A percentile compares a stretch with the other conserved stretches of the same genome.
phyloP scores from a whole-genome alignment of 2,888 invertebrate genomes.

The Microctonus brassicae region DNA sequence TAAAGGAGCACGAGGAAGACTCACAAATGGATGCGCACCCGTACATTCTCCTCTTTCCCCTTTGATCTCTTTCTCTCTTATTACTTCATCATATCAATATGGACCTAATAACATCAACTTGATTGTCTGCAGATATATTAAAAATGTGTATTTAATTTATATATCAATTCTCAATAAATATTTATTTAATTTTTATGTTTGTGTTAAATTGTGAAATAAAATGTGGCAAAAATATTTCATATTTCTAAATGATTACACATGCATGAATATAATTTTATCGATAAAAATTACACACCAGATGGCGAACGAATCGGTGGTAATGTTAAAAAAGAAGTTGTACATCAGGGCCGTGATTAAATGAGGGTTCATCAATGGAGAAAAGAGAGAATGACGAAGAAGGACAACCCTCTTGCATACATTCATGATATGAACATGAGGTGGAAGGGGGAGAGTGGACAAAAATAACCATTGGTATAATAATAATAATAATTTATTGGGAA shows the following conservation, averaged over 20 bases:
- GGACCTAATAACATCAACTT: not conserved
- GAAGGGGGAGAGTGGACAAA: not conserved
- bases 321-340: conserved; percentile 54
- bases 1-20: not conserved
- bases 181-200: not conserved
- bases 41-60: not conserved
- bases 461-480: not conserved
- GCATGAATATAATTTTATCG: conserved; percentile 53
- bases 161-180: not conserved
- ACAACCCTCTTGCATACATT: not conserved
- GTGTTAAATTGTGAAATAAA: not conserved
- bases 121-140: not conserved
- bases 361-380: conserved; percentile 30
- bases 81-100: not conserved
- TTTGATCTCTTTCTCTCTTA: not conserved
- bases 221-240: not conserved
- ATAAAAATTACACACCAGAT: conserved; percentile 64
- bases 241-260: conserved; percentile 7
- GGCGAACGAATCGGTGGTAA: conserved; percentile 57
- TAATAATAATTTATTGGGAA: not conserved
- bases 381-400: not conserved
- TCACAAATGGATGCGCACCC: conserved; percentile 6
- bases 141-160: not conserved
- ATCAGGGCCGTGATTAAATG: conserved; percentile 56
- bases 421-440: not conserved